phyloP scores from a whole-genome alignment of 2,797 vertebrate genomes.

The Pyrocephalus nanus region DNA sequence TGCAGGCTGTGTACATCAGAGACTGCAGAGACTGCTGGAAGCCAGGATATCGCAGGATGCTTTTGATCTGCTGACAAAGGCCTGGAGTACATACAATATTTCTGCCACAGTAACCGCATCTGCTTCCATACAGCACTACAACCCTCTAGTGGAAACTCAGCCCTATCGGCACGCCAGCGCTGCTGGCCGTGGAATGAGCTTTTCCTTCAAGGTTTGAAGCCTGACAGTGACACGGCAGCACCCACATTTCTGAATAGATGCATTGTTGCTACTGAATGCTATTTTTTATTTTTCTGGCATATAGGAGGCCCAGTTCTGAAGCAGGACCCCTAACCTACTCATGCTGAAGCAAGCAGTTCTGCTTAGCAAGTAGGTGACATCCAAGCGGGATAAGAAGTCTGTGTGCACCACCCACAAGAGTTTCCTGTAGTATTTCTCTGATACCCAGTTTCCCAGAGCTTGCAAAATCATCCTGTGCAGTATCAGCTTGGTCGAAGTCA shows the following conservation, averaged over 20 bases:
- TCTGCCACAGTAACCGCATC: not conserved
- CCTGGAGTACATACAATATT: not conserved
- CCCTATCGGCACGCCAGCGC: accelerated
- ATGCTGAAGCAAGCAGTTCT: not conserved
- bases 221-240: not conserved
- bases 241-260: not conserved
- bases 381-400: not conserved
- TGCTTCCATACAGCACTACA: conserved; percentile 42
- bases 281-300: not conserved
- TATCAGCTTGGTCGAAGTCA: not conserved
- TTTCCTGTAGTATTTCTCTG: not conserved
- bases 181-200: accelerated
- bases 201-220: not conserved
- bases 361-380: not conserved
- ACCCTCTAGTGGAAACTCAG: conserved; percentile 49
- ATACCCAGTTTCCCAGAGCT: not conserved
- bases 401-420: not conserved
- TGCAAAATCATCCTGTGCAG: not conserved
- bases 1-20: conserved; percentile 24
- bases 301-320: not conserved
- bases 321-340: not conserved
- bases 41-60: not conserved
- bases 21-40: not conserved
- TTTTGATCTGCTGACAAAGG: conserved; percentile 59
- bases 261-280: not conserved